A percentile compares a stretch with the other conserved stretches of the same genome.
Evolutionary conservation across 2,797 vertebrate genomes (phyloP).

Genomic region (Helicolenus hilgendorfi): DNA sequence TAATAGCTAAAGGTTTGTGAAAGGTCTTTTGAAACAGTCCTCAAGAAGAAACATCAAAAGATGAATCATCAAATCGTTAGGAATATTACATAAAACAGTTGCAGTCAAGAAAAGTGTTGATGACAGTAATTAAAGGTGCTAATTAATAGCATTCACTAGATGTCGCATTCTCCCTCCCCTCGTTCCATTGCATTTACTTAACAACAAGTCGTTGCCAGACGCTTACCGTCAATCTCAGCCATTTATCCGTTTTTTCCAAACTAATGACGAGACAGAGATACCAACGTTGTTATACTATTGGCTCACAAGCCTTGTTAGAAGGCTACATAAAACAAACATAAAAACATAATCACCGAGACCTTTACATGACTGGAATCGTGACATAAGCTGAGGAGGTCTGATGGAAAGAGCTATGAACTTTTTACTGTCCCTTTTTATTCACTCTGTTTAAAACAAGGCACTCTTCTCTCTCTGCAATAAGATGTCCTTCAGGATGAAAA

Average conservation of each 20-base stretch:
- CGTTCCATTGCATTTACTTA: no score
- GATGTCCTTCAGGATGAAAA: constrained; percentile 42
- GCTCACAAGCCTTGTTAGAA: no score
- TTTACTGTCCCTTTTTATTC: constrained; percentile 9
- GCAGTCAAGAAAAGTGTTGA: neutral
- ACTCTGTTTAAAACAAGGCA: constrained; percentile 14
- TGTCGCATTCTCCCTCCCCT: no score
- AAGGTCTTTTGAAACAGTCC: neutral
- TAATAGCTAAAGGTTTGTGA: constrained; percentile 3
- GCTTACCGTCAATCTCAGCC: no score
- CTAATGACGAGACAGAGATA: no score
- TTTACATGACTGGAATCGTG: neutral
- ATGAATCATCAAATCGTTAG: neutral
- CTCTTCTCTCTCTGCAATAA: constrained; percentile 30
- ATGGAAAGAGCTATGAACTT: neutral
- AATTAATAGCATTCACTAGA: rapidly evolving
- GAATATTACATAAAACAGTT: neutral
- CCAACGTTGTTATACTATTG: no score
- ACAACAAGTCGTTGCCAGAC: no score
- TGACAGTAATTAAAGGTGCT: neutral
- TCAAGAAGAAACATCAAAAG: neutral
- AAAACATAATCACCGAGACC: no score
- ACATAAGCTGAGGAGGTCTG: neutral
- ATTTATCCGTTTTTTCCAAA: no score
- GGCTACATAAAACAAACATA: no score